Evolutionary conservation across 1,140 invertebrate genomes (phyloP).

Genomic region (Paraescarpia echinospica): DNA sequence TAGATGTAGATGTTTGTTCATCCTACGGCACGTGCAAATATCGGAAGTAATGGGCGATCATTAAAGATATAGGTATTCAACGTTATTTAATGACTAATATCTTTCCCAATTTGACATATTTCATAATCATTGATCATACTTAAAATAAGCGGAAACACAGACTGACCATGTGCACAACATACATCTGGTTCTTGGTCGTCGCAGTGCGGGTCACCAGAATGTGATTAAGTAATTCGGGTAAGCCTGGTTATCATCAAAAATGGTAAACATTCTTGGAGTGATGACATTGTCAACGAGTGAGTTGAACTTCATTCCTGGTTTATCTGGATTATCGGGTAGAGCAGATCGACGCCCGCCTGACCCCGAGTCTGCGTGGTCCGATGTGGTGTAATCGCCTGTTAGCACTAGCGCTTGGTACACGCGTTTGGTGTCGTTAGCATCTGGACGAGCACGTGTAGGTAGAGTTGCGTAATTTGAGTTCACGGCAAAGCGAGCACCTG

Average conservation of each 20-base stretch:
- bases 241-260: conserved; percentile 21
- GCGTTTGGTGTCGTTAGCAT: not conserved
- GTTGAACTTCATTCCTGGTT: conserved; percentile 5
- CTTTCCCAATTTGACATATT: too few relatives aligned
- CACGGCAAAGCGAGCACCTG: conserved; percentile 29
- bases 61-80: too few relatives aligned
- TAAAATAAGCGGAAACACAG: too few relatives aligned
- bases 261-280: conserved; percentile 17
- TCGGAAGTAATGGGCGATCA: too few relatives aligned
- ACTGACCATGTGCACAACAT: too few relatives aligned
- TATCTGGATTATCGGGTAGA: not conserved
- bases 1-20: too few relatives aligned
- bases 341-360: too few relatives aligned
- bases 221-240: conserved; percentile 29
- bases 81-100: too few relatives aligned
- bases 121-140: too few relatives aligned
- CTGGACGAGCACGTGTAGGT: conserved; percentile 24
- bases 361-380: too few relatives aligned
- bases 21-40: too few relatives aligned
- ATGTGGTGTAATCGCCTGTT: conserved; percentile 12
- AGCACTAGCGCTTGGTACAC: conserved; percentile 26
- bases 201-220: not conserved
- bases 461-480: conserved; percentile 21
- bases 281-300: conserved; percentile 19
- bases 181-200: not conserved